Evolutionary conservation across 2,888 invertebrate genomes (phyloP).

Genomic region (Ectemnius lituratus): DNA sequence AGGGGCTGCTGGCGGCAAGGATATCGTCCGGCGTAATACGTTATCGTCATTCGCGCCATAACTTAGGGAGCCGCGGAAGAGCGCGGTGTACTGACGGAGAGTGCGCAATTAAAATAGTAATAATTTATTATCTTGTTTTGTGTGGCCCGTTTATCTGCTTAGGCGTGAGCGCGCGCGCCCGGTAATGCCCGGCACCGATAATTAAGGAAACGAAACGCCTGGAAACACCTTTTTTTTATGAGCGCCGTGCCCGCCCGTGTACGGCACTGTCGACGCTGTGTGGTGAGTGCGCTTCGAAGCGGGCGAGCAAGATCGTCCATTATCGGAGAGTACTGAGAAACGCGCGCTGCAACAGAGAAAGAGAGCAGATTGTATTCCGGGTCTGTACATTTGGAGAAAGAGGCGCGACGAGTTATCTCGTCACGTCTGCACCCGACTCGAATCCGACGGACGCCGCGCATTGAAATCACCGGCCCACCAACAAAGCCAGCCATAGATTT

Average conservation of each 20-base stretch:
- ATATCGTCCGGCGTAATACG: slow-evolving; percentile 51
- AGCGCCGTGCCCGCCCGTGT: too few species aligned
- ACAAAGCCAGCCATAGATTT: slow-evolving; percentile 37
- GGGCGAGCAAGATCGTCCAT: neutral
- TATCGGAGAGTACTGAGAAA: slow-evolving; percentile 1
- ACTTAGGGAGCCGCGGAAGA: slow-evolving; percentile 52
- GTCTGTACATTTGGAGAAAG: slow-evolving; percentile 25
- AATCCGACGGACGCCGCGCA: slow-evolving; percentile 73
- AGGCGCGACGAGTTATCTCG: slow-evolving; percentile 52
- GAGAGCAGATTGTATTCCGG: neutral
- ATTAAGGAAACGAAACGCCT: slow-evolving; percentile 31
- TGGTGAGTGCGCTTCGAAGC: neutral
- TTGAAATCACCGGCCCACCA: slow-evolving; percentile 70
- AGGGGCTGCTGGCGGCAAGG: slow-evolving; percentile 50
- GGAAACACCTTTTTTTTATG: neutral
- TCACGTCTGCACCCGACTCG: slow-evolving; percentile 34
- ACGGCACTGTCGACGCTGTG: neutral
- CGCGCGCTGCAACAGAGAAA: too few species aligned
- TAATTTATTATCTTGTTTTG: slow-evolving; percentile 61
- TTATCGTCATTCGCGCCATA: slow-evolving; percentile 54
- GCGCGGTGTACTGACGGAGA: slow-evolving; percentile 27
- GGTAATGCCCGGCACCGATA: slow-evolving; percentile 33
- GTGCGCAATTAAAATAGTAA: slow-evolving; percentile 59
- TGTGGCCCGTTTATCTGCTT: slow-evolving; percentile 35
- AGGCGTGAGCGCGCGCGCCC: slow-evolving; percentile 30